phyloP scores from a whole-genome alignment of 2,797 vertebrate species.

The Tenualosa ilisha region DNA sequence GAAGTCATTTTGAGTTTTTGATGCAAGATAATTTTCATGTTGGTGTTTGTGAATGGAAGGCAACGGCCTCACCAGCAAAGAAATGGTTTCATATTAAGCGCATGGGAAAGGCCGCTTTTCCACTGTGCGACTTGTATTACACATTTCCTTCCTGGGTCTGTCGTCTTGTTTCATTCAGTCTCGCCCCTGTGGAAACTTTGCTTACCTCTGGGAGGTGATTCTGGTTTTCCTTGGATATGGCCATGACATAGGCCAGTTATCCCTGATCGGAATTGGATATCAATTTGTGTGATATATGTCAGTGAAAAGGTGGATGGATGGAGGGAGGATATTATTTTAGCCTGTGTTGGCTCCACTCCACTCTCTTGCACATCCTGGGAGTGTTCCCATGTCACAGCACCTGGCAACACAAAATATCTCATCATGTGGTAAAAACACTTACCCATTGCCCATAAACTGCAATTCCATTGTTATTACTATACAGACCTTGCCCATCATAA shows the following conservation, averaged over 20 bases:
- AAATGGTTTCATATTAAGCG: slow-evolving; percentile 40
- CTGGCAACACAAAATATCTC: not conserved
- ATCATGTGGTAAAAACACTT: not conserved
- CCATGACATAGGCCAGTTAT: not conserved
- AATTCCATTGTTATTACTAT: not conserved
- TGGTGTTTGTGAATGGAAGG: slow-evolving; percentile 26
- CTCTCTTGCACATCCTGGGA: not conserved
- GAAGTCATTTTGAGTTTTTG: slow-evolving; percentile 43
- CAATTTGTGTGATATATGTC: slow-evolving; percentile 11
- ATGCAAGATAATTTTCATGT: slow-evolving; percentile 31
- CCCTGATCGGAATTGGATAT: slow-evolving; percentile 14
- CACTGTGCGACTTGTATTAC: slow-evolving; percentile 45
- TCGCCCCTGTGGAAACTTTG: not conserved
- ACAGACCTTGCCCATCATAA: not conserved
- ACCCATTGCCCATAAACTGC: not conserved
- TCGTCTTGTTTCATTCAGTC: slow-evolving; percentile 39
- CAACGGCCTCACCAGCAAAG: slow-evolving; percentile 25
- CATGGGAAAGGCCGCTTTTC: slow-evolving; percentile 63
- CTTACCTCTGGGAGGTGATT: not conserved
- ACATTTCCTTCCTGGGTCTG: slow-evolving; percentile 50
- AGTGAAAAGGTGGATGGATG: not conserved
- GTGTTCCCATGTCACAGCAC: slow-evolving; percentile 2
- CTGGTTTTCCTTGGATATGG: slow-evolving; percentile 11
- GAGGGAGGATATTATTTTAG: not conserved
- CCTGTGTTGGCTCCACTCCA: not conserved